Evolutionary conservation across 1,140 invertebrate species (phyloP).

Genomic region (Aphaenogaster rudis): DNA sequence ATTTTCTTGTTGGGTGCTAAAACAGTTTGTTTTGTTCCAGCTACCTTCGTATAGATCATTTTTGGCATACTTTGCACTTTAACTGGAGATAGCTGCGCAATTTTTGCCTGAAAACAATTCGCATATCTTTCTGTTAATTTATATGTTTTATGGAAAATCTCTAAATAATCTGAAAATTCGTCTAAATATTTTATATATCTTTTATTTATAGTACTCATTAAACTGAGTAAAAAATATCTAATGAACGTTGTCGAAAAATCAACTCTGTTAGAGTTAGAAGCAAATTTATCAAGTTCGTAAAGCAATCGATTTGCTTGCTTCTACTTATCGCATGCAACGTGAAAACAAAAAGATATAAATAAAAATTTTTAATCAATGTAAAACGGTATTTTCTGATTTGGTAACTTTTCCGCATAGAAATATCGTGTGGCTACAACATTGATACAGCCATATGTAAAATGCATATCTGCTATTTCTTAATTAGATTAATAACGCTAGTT

Average conservation of each 20-base stretch:
- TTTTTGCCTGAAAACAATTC: conserved; percentile 64
- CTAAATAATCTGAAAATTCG: background rate
- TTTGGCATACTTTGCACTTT: conserved; percentile 76
- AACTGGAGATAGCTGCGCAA: conserved; percentile 47
- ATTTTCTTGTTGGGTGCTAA: conserved; percentile 76
- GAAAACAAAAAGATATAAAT: background rate
- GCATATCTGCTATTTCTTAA: too few species aligned
- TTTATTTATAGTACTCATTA: background rate
- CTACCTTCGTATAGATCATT: conserved; percentile 83
- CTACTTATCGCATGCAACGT: background rate
- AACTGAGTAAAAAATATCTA: background rate
- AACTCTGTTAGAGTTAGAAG: background rate
- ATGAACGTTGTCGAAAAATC: background rate
- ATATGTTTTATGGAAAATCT: background rate
- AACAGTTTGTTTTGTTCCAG: conserved; percentile 84
- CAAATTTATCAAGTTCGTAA: background rate
- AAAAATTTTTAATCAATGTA: background rate
- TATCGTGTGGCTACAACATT: background rate
- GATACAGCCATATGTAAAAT: background rate
- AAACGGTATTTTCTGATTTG: background rate
- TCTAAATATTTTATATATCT: background rate
- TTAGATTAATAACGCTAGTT: too few species aligned
- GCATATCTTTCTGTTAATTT: background rate
- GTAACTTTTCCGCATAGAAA: background rate
- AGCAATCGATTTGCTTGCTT: background rate